A percentile compares a stretch with the other conserved stretches of the same genome.
phyloP scores from a whole-genome alignment of 2,113 vertebrate genomes.

The Brachionichthys hirsutus region DNA sequence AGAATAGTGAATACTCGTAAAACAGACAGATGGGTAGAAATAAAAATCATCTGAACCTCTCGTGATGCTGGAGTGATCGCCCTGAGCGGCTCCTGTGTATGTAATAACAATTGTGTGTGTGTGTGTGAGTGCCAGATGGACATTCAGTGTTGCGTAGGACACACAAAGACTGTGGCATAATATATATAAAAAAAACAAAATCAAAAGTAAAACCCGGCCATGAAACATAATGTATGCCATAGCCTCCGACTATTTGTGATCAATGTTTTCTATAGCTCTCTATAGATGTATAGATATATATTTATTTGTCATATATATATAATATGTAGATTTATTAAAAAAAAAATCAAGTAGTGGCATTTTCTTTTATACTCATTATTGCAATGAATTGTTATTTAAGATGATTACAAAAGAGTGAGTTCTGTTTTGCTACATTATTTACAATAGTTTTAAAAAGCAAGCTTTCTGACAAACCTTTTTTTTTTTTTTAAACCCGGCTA shows the following conservation, averaged over 20 bases:
- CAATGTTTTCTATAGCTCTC: conserved; percentile 70
- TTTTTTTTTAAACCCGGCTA: conserved; percentile 14
- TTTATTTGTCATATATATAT: conserved; percentile 72
- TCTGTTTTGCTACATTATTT: conserved; percentile 92
- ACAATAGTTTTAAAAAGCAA: conserved; percentile 97
- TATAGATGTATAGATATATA: conserved; percentile 74
- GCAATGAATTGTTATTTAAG: conserved; percentile 97
- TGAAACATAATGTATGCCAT: conserved; percentile 71
- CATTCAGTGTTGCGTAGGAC: conserved; percentile 82
- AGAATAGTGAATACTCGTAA: conserved; percentile 21
- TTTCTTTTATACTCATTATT: conserved; percentile 93
- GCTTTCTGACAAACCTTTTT: conserved; percentile 86
- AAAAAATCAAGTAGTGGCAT: conserved; percentile 87
- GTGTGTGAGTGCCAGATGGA: conserved; percentile 64
- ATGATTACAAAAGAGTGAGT: conserved; percentile 95
- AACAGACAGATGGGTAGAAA: conserved; percentile 22
- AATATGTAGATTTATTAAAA: conserved; percentile 84
- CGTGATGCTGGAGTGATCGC: conserved; percentile 38
- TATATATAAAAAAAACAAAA: conserved; percentile 62
- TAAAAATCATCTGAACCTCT: conserved; percentile 14
- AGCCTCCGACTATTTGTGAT: conserved; percentile 71
- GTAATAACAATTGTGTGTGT: conserved; percentile 45
- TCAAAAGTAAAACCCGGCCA: conserved; percentile 63
- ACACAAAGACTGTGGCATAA: conserved; percentile 79
- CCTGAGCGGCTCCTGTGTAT: conserved; percentile 55